Conservation (phyloP, 1,140 invertebrate genomes). For the Solenopsis invicta region DNA sequence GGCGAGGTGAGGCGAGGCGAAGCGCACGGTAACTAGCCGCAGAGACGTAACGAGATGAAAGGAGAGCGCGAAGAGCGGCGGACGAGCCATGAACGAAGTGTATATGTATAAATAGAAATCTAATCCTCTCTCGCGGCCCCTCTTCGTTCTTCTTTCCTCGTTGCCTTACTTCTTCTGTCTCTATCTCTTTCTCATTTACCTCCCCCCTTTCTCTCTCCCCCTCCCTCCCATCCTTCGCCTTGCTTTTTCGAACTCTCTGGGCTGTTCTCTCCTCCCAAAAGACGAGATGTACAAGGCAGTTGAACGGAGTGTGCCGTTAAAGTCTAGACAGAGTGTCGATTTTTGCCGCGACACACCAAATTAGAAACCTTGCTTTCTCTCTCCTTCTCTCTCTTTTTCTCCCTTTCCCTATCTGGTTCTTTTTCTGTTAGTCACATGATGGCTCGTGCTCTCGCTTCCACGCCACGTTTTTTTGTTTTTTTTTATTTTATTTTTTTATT, state of each 20-base stretch:
- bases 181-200: neutral
- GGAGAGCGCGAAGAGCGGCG: slow-evolving; percentile 81
- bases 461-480: neutral
- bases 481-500: too few relatives aligned
- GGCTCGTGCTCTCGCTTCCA: slow-evolving; percentile 16
- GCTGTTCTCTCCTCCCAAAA: slow-evolving; percentile 8
- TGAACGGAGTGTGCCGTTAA: slow-evolving; percentile 77
- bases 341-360: slow-evolving; percentile 85
- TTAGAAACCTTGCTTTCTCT: slow-evolving; percentile 81
- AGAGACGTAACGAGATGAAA: slow-evolving; percentile 86
- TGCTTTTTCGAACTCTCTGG: slow-evolving; percentile 17
- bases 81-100: slow-evolving; percentile 83
- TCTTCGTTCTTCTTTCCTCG: slow-evolving; percentile 45
- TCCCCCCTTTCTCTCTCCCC: neutral
- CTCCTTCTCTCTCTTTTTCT: slow-evolving; percentile 1
- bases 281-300: slow-evolving; percentile 64
- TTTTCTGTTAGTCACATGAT: slow-evolving; percentile 35
- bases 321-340: slow-evolving; percentile 87
- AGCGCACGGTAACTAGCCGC: slow-evolving; percentile 69
- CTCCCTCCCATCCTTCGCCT: neutral
- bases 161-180: slow-evolving; percentile 71
- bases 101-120: slow-evolving; percentile 86
- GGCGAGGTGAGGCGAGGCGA: neutral
- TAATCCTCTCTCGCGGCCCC: slow-evolving; percentile 59
- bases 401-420: neutral